Evolutionary conservation across 2,888 invertebrate genomes (phyloP), one percentile per base, ranked within the genome.

Genomic region (Charanyca ferruginea): DNA sequence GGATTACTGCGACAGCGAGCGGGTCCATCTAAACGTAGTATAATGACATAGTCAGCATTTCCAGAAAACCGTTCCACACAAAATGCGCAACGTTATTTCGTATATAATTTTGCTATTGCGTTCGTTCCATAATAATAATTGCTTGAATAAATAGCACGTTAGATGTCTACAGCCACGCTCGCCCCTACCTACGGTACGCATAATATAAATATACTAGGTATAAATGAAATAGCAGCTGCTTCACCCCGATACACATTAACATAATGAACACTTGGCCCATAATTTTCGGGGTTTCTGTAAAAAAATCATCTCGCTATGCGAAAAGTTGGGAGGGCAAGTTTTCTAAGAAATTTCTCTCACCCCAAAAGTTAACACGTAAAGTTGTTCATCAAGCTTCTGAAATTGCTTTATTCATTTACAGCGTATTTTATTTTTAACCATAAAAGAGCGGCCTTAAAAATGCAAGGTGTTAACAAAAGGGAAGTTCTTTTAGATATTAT

Each of bases 261-360:
- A 71, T 83, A 81, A 81, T 75, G 81, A 83, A 73, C 66, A 70
- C 70, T 83, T 44, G 57, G 55, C 63, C 61, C 78, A 71, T 83
- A 71, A 81, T 78, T 75, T 73, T 67, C 54, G 59, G 47, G 65
- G 51, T 42, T 72, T 72, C 66, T 51, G 70, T 68, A 59, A 70
- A 80, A 73, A 80, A 77, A 80, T 74, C 74, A 77, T 70, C 66
- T 44, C 53, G 62, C 66, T 61, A 71, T 52, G 53, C 54, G 52
- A 72, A 80, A 83, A 74, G 72, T 81, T 83, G 22, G 20, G 22
- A 55, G 53, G 53, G 28, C 32, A 72, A 72, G 61, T 69, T 80
- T 41, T 7, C 6, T 7, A 52, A 68, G 54, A 68, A 65, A 35
- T 61, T 64, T 59, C 49, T 61, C 66, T 65, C 60, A 61, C 57